Evolutionary conservation across 1,140 invertebrate genomes (phyloP), one percentile per base, ranked within the genome.

Genomic region (Papilio aristodemus): DNA sequence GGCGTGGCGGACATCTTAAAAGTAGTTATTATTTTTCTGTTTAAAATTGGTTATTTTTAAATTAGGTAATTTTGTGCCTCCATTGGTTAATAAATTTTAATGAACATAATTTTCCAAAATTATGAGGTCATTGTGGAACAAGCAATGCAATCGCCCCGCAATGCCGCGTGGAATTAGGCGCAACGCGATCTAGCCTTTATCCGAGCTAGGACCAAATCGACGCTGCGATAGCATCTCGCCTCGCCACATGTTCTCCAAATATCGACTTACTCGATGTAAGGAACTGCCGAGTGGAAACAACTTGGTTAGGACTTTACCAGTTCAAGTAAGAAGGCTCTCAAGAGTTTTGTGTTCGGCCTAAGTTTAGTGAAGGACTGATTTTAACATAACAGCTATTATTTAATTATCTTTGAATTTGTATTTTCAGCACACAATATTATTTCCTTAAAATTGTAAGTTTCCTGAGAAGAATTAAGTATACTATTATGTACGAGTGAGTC

Each of bases 151-250:
- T 74, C 71, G 69, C 73, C 72, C 74, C 71, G 69, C 68, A 85
- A 78, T 77, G 54, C 64, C 75, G 72, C 67, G 74, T 77, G 75
- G 78, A 82, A 84, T 84, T 85, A 84, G 77, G 78, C 81, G 75
- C 72, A 70, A 78, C 62, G 70, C 68, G 43, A 80, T 71, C 70
- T 14, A 71, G 38, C 72, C 75, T 79, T 81, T 84, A 82, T 82
- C 81, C 75, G 25, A 41, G 67, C 68, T 58, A 74, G 59, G 59
- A 41, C 62, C 62, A 27, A 64, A 64, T 64, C 62, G 62, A 62
- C 17, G 62, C 22, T 4, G 39, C 19, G 10, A 54, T 13, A 32
- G 19, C 11, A 41, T 39, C 13, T n/a, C 54, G 54, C 25, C 36
- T 19, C 36, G 32, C 13, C 27, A 62, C 17, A 39, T 25, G 39